phyloP scores from a whole-genome alignment of 2,113 vertebrate species.

The Entelurus aequoreus region DNA sequence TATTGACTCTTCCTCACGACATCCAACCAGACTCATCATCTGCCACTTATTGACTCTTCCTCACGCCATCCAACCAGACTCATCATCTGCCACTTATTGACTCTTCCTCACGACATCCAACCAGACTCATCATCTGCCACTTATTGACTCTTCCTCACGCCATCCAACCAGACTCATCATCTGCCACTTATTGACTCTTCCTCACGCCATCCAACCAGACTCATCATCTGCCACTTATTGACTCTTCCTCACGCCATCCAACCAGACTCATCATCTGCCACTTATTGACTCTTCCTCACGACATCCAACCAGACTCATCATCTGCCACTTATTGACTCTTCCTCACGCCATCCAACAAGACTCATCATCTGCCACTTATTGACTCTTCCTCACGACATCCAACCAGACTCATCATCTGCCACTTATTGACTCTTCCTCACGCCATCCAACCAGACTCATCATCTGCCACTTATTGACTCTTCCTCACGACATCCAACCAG shows the following conservation, averaged over 20 bases:
- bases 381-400: background rate
- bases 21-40: background rate
- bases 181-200: conserved; percentile 30
- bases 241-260: background rate
- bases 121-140: conserved; percentile 23
- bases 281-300: conserved; percentile 7
- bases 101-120: background rate
- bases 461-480: conserved; percentile 33
- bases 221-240: conserved; percentile 32
- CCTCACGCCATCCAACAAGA: too few species aligned
- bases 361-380: conserved; percentile 31
- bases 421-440: conserved; percentile 12
- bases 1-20: conserved; percentile 2
- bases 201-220: too few species aligned
- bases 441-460: too few species aligned
- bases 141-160: conserved; percentile 6
- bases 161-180: background rate
- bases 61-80: too few species aligned
- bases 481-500: background rate
- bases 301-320: too few species aligned
- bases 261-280: conserved; percentile 21
- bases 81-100: conserved; percentile 31
- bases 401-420: conserved; percentile 17
- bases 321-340: conserved; percentile 32
- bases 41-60: conserved; percentile 27